A percentile compares a stretch with the other conserved stretches of the same genome.
phyloP scores from a whole-genome alignment of 2,888 invertebrate species.

The Morpho deidamia region DNA sequence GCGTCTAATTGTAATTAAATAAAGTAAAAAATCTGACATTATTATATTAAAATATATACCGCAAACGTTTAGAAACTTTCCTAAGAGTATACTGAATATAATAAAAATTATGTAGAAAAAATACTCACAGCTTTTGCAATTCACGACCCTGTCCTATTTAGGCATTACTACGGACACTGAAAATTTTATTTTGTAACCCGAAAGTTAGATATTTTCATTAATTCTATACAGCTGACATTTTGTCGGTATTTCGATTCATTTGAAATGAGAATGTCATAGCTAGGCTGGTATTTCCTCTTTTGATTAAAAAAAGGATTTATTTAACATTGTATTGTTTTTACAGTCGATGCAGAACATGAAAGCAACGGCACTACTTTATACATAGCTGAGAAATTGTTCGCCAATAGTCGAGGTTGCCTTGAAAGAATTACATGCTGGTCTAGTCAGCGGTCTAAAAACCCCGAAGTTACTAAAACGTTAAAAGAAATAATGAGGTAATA shows the following conservation, averaged over 20 bases:
- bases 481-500: conserved; percentile 46
- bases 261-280: conserved; percentile 43
- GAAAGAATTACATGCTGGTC: conserved; percentile 57
- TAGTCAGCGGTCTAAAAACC: conserved; percentile 36
- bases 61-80: neutral
- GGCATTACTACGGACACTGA: conserved; percentile 57
- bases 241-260: conserved; percentile 29
- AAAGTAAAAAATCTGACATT: too few relatives aligned
- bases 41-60: neutral
- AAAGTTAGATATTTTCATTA: conserved; percentile 40
- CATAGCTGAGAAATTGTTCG: conserved; percentile 42
- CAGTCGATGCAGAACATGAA: neutral
- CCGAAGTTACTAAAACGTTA: conserved; percentile 35
- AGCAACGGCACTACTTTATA: conserved; percentile 37
- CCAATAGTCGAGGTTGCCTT: conserved; percentile 46
- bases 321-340: neutral
- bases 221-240: conserved; percentile 52
- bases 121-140: conserved; percentile 46
- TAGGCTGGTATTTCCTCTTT: conserved; percentile 12
- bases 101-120: conserved; percentile 1
- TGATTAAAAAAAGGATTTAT: neutral
- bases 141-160: conserved; percentile 35
- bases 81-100: too few relatives aligned
- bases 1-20: too few relatives aligned
- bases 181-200: conserved; percentile 76